A percentile compares a stretch with the other conserved stretches of the same genome.
Evolutionary conservation across 2,113 vertebrate genomes (phyloP).

Genomic region (Progne subis): DNA sequence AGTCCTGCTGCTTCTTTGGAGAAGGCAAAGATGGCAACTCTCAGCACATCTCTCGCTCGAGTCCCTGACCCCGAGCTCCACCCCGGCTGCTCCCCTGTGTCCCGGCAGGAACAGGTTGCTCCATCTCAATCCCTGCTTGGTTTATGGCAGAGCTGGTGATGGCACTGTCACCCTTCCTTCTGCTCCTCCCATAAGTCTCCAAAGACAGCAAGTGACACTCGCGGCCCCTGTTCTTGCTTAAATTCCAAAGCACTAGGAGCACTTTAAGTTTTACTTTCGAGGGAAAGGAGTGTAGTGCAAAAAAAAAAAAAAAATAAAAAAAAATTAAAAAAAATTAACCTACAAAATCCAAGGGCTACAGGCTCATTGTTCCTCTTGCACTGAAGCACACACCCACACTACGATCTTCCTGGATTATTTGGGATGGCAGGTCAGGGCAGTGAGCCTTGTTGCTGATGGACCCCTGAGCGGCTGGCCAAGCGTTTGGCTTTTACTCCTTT

Average conservation of each 20-base stretch:
- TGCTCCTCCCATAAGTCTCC: slow-evolving; percentile 54
- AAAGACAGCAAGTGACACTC: slow-evolving; percentile 64
- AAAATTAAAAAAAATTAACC: neutral
- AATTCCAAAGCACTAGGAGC: slow-evolving; percentile 80
- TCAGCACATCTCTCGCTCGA: neutral
- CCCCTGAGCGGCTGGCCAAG: slow-evolving; percentile 11
- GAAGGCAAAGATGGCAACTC: neutral
- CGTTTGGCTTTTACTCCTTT: slow-evolving; percentile 23
- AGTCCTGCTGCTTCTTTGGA: neutral
- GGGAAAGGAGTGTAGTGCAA: slow-evolving; percentile 65
- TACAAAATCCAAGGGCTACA: slow-evolving; percentile 66
- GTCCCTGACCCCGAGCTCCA: neutral
- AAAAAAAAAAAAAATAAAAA: neutral
- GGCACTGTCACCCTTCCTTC: neutral
- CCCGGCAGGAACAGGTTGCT: neutral
- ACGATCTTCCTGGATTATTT: neutral
- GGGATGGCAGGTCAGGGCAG: slow-evolving; percentile 4
- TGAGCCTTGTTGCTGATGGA: slow-evolving; percentile 23
- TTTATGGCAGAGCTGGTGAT: neutral
- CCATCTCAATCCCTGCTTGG: neutral
- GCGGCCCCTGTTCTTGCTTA: slow-evolving; percentile 66
- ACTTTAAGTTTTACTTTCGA: slow-evolving; percentile 76
- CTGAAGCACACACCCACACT: slow-evolving; percentile 64
- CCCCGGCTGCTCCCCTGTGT: neutral
- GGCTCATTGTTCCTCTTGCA: slow-evolving; percentile 67